Evolutionary conservation across 2,888 invertebrate genomes (phyloP).

Genomic region (Thecocarcelia acutangulata): DNA sequence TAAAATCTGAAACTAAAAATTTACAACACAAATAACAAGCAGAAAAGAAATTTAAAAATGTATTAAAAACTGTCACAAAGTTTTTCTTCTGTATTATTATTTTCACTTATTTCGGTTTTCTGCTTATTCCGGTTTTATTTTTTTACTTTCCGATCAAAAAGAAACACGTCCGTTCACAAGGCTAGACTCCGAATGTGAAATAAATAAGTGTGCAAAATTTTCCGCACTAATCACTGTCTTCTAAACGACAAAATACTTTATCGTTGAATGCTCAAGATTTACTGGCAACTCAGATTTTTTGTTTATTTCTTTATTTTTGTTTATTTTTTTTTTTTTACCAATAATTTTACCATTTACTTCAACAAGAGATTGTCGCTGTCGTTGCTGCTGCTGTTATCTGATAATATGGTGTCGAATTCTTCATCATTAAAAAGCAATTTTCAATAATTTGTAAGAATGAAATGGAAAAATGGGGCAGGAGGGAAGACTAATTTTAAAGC

Average conservation of each 20-base stretch:
- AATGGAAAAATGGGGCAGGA: constrained; percentile 49
- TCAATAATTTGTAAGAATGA: constrained; percentile 66
- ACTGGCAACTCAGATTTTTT: background rate
- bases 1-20: too few relatives aligned
- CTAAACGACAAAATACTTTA: constrained; percentile 31
- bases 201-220: too few relatives aligned
- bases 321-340: constrained; percentile 12
- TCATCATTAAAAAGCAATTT: constrained; percentile 72
- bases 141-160: too few relatives aligned
- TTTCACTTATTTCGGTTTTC: too few relatives aligned
- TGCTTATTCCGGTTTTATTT: too few relatives aligned
- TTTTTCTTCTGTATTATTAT: too few relatives aligned
- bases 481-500: too few relatives aligned
- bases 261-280: constrained; percentile 31
- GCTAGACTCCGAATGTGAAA: too few relatives aligned
- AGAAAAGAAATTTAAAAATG: too few relatives aligned
- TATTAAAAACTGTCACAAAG: too few relatives aligned
- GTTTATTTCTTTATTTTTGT: background rate
- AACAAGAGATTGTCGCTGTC: constrained; percentile 24
- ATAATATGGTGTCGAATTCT: constrained; percentile 67
- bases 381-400: constrained; percentile 50
- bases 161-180: too few relatives aligned
- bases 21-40: too few relatives aligned
- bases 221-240: background rate
- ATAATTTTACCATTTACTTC: constrained; percentile 5